phyloP scores from a whole-genome alignment of 2,113 vertebrate genomes.

The Merops nubicus region DNA sequence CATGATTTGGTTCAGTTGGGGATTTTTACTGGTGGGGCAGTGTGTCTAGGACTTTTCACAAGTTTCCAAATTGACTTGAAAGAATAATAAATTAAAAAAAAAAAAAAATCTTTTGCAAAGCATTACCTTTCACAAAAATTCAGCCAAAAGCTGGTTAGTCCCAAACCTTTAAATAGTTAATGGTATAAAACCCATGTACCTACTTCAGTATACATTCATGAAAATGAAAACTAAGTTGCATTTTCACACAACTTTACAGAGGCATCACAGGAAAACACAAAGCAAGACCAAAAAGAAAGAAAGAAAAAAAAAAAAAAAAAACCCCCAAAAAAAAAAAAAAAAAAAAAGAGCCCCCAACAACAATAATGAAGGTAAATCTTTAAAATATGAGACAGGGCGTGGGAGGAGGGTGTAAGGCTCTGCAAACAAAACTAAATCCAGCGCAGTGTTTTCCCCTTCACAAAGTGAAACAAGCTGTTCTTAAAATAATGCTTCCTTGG shows the following conservation, averaged over 20 bases:
- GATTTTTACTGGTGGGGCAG: background rate
- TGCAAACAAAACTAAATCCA: conserved; percentile 29
- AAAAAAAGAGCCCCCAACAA: background rate
- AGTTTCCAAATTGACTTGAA: background rate
- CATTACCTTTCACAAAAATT: background rate
- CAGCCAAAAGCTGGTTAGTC: background rate
- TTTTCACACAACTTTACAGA: background rate
- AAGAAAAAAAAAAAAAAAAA: fast-evolving
- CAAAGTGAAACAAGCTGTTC: conserved; percentile 33
- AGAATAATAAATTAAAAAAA: background rate
- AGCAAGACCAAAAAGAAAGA: background rate
- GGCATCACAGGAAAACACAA: background rate
- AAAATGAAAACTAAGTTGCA: background rate
- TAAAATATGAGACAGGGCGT: background rate
- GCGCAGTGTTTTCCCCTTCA: background rate
- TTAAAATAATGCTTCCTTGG: conserved; percentile 34
- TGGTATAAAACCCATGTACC: background rate
- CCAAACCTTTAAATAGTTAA: background rate
- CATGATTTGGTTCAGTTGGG: background rate
- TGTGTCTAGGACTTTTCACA: background rate
- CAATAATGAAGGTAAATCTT: background rate
- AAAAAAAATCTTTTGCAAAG: background rate
- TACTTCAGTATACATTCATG: background rate
- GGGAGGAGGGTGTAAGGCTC: background rate
- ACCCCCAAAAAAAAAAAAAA: too few relatives aligned